Conservation (phyloP, 2,888 invertebrate genomes). For the Drosophila trichaetosa region DNA sequence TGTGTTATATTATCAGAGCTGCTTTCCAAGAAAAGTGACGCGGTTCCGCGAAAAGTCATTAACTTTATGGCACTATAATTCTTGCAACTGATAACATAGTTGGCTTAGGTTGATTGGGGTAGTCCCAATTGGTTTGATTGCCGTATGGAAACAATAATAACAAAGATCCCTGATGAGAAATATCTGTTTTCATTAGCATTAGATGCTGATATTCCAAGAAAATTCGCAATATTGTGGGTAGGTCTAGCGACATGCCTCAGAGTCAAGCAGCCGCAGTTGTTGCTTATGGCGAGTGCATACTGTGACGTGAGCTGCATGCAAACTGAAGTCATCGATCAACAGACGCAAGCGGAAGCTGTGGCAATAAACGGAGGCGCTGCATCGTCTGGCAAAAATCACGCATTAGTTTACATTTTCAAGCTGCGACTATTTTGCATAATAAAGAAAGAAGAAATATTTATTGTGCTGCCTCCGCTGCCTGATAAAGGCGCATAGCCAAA, state of each 20-base stretch:
- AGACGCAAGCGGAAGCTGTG: constrained; percentile 45
- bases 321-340: constrained; percentile 7
- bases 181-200: background rate
- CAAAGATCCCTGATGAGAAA: background rate
- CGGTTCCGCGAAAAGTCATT: background rate
- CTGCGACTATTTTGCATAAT: constrained; percentile 62
- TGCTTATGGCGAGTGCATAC: constrained; percentile 21
- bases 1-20: background rate
- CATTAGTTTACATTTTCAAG: constrained; percentile 32
- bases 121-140: constrained; percentile 1
- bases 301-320: constrained; percentile 45
- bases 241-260: constrained; percentile 8
- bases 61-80: background rate
- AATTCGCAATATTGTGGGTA: background rate
- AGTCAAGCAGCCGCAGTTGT: constrained; percentile 17
- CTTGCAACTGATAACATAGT: constrained; percentile 9
- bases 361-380: constrained; percentile 10
- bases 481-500: constrained; percentile 50
- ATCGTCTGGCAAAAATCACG: background rate
- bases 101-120: constrained; percentile 3
- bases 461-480: constrained; percentile 24
- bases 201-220: constrained; percentile 13
- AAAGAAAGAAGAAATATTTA: constrained; percentile 60
- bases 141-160: background rate
- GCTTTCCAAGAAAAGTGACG: background rate